These are phyloP conservation scores for Gymnodraco acuticeps DNA, from an alignment of 2,797 vertebrate species.

Conservation along the genomic window DNA sequence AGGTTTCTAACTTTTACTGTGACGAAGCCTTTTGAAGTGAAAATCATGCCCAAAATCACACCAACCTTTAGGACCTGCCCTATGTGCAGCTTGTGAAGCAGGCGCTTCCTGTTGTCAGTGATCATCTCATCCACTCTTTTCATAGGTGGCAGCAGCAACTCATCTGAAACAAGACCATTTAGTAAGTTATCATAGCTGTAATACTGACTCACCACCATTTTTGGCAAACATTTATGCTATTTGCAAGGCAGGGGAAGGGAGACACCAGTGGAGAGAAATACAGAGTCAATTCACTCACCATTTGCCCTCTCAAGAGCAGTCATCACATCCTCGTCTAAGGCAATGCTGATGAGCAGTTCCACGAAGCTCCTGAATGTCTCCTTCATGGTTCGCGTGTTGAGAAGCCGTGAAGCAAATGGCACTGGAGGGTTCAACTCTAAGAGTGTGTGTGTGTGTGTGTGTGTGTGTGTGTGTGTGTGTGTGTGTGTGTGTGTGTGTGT, in stretches of 20 bases:
- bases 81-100: conserved; percentile 93
- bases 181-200: conserved; percentile 4
- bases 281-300: conserved; percentile 80
- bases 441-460: background rate
- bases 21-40: background rate
- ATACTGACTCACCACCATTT: background rate
- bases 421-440: conserved; percentile 89
- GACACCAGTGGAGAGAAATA: no score
- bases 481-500: background rate
- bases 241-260: no score
- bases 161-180: conserved; percentile 85
- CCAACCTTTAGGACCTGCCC: conserved; percentile 94
- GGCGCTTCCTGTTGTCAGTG: conserved; percentile 92
- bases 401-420: conserved; percentile 90
- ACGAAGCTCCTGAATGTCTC: conserved; percentile 97
- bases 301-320: conserved; percentile 93
- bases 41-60: conserved; percentile 10
- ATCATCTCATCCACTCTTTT: conserved; percentile 96
- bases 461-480: no score
- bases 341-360: conserved; percentile 94
- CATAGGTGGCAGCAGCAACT: conserved; percentile 95
- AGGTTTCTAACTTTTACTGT: no score
- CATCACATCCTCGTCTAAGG: conserved; percentile 93
- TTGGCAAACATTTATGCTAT: background rate
- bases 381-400: conserved; percentile 97